Conservation (phyloP, 2,113 vertebrate species). For the Odontophorus gujanensis region DNA sequence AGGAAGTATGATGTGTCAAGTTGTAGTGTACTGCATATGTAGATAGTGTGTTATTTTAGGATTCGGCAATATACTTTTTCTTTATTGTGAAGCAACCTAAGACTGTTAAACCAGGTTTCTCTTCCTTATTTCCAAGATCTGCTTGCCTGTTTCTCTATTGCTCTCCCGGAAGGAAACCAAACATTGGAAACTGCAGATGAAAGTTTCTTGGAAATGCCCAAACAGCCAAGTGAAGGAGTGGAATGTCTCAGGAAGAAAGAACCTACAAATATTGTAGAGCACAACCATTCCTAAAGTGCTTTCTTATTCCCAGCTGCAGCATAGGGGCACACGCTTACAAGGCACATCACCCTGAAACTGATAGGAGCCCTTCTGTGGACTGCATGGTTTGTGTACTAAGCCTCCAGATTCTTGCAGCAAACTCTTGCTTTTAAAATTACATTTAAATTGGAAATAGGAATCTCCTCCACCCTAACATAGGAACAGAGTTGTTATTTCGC, state of each 20-base stretch:
- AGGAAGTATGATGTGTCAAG: background rate
- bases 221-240: constrained; percentile 21
- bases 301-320: constrained; percentile 9
- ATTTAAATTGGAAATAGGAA: constrained; percentile 72
- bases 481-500: constrained; percentile 54
- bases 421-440: constrained; percentile 49
- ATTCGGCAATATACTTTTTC: constrained; percentile 5
- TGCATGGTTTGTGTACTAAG: constrained; percentile 43
- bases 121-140: background rate
- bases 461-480: constrained; percentile 24
- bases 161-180: constrained; percentile 1
- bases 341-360: background rate
- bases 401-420: constrained; percentile 38
- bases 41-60: background rate
- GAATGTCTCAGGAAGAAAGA: constrained; percentile 12
- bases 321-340: background rate
- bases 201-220: background rate
- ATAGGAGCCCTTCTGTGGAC: constrained; percentile 38
- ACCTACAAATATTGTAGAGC: constrained; percentile 41
- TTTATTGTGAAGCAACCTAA: constrained; percentile 26
- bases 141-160: background rate
- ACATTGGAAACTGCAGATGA: background rate
- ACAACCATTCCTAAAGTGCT: constrained; percentile 27
- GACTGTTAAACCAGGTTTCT: background rate
- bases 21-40: background rate